phyloP scores from a whole-genome alignment of 1,140 invertebrate genomes.

The Zeugodacus cucurbitae region DNA sequence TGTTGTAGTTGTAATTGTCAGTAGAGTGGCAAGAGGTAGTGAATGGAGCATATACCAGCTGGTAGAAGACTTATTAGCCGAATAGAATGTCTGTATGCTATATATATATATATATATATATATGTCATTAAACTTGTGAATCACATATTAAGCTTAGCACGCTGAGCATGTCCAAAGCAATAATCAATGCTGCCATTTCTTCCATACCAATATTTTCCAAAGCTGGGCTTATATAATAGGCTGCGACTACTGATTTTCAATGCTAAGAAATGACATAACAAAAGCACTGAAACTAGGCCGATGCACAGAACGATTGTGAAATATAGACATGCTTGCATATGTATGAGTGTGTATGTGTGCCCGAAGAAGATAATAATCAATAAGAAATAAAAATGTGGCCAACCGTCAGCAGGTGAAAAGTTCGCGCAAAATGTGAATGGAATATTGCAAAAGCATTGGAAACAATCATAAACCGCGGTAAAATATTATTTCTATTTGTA shows the following conservation, averaged over 20 bases:
- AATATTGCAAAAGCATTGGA: neutral
- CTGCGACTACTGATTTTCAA: neutral
- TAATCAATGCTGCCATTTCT: neutral
- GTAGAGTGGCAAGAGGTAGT: no score
- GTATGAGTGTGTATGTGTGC: neutral
- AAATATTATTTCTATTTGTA: no score
- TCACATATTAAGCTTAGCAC: neutral
- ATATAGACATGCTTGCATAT: neutral
- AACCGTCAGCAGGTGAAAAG: neutral
- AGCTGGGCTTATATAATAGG: neutral
- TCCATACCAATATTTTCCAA: neutral
- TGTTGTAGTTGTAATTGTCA: no score
- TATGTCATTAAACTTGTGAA: neutral
- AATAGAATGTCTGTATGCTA: no score
- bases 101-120: neutral
- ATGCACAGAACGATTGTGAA: neutral
- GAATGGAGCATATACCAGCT: no score
- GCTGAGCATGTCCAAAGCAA: neutral
- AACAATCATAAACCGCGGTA: neutral
- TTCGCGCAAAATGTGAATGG: neutral
- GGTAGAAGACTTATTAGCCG: no score
- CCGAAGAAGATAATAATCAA: neutral
- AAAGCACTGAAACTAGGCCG: neutral
- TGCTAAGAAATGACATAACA: neutral
- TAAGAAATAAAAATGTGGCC: neutral